Evolutionary conservation across 2,113 vertebrate species (phyloP).

Genomic region (Bambusicola thoracicus): DNA sequence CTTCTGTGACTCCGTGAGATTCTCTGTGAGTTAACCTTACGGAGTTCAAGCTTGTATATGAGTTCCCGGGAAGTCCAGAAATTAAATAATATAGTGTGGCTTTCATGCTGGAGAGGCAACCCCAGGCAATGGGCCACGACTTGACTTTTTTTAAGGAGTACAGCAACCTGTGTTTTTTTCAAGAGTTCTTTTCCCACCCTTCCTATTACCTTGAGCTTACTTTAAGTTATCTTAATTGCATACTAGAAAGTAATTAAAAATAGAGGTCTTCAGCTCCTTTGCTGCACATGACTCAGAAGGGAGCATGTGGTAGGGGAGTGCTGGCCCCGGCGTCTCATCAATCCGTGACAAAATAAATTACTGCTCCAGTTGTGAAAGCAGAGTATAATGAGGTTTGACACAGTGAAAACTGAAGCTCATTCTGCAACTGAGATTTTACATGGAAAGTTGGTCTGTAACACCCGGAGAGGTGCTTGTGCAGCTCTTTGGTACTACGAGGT

Average conservation of each 20-base stretch:
- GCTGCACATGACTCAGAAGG: slow-evolving; percentile 1
- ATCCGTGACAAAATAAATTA: slow-evolving; percentile 52
- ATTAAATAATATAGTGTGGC: background rate
- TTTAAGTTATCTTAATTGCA: slow-evolving; percentile 37
- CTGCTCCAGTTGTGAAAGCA: background rate
- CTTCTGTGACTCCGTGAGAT: background rate
- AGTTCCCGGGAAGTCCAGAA: background rate
- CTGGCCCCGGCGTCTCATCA: background rate
- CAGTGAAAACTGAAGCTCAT: slow-evolving; percentile 15
- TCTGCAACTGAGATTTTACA: background rate
- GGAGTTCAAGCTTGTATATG: background rate
- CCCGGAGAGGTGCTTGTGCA: slow-evolving; percentile 1
- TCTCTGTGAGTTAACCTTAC: background rate
- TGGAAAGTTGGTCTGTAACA: background rate
- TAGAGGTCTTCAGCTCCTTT: slow-evolving; percentile 1
- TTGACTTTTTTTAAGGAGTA: background rate
- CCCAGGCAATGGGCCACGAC: background rate
- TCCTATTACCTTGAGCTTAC: background rate
- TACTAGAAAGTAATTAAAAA: slow-evolving; percentile 39
- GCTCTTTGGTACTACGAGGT: background rate
- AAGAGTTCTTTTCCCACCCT: slow-evolving; percentile 17
- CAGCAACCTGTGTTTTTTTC: background rate
- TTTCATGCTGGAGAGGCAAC: background rate
- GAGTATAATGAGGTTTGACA: slow-evolving; percentile 30
- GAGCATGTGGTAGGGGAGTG: background rate